These are phyloP conservation scores for Eulithis testata DNA, from an alignment of 2,888 invertebrate species.

Conservation along the genomic window DNA sequence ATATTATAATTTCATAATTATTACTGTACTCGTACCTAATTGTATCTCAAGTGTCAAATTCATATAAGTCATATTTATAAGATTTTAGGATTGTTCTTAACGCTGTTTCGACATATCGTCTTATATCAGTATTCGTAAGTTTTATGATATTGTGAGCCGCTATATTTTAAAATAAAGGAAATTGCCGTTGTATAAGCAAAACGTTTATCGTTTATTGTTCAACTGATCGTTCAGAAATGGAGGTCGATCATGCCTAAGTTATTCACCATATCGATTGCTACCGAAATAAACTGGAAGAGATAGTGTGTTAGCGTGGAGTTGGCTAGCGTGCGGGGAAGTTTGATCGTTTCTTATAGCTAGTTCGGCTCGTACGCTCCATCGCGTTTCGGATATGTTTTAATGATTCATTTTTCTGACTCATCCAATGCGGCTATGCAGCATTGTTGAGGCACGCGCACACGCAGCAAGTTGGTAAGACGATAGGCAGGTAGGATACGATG, in stretches of 20 bases:
- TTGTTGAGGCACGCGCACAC: constrained; percentile 68
- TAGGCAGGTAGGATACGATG: not conserved
- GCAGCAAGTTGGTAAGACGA: constrained; percentile 65
- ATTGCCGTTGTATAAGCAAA: constrained; percentile 83
- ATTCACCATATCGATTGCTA: constrained; percentile 78
- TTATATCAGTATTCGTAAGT: constrained; percentile 79
- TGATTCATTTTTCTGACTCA: constrained; percentile 77
- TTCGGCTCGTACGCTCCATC: constrained; percentile 35
- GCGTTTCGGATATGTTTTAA: constrained; percentile 61
- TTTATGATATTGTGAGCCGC: constrained; percentile 82
- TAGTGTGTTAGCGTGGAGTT: constrained; percentile 78
- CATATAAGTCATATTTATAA: constrained; percentile 70
- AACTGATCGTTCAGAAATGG: constrained; percentile 70
- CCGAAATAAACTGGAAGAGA: constrained; percentile 81
- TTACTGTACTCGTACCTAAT: constrained; percentile 46
- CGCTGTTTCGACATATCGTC: constrained; percentile 84
- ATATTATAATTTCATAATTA: constrained; percentile 57
- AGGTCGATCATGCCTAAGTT: constrained; percentile 73
- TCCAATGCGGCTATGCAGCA: constrained; percentile 75
- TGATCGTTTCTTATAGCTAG: constrained; percentile 40
- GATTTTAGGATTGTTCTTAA: constrained; percentile 79
- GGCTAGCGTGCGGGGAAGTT: constrained; percentile 69
- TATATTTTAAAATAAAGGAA: constrained; percentile 85
- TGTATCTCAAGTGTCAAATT: constrained; percentile 81
- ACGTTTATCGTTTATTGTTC: constrained; percentile 81